phyloP scores from a whole-genome alignment of 2,113 vertebrate species.

The Platanista minor region DNA sequence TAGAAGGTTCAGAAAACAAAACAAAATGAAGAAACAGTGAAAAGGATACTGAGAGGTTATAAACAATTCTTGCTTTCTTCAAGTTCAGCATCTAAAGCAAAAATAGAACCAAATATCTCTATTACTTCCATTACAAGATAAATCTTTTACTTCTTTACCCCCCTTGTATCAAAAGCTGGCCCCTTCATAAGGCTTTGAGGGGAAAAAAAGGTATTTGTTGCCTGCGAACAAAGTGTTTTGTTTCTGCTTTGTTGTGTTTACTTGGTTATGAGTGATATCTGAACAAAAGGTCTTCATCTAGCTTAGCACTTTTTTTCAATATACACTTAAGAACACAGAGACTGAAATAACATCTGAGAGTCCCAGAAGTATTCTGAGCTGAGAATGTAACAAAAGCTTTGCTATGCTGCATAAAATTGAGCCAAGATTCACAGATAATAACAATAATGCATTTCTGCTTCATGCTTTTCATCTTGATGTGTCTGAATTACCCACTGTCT shows the following conservation, averaged over 20 bases:
- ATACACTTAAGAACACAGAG: constrained; percentile 39
- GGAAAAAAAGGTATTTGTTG: background rate
- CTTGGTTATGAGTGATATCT: constrained; percentile 49
- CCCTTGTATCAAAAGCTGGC: constrained; percentile 17
- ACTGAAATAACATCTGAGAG: constrained; percentile 70
- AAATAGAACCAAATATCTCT: constrained; percentile 61
- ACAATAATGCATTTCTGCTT: constrained; percentile 56
- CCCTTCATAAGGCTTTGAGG: background rate
- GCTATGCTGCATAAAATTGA: constrained; percentile 62
- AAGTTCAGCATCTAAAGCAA: constrained; percentile 47
- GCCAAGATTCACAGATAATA: constrained; percentile 66
- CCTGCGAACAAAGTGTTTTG: constrained; percentile 46
- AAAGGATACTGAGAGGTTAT: constrained; percentile 7
- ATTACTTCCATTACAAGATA: constrained; percentile 71
- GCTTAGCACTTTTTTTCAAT: constrained; percentile 39
- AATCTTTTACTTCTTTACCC: constrained; percentile 50
- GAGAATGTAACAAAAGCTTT: constrained; percentile 62
- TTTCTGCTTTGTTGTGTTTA: constrained; percentile 54
- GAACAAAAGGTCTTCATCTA: constrained; percentile 52
- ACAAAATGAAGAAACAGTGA: constrained; percentile 17
- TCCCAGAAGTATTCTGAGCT: constrained; percentile 66
- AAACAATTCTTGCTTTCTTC: constrained; percentile 68
- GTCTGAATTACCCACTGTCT: constrained; percentile 56
- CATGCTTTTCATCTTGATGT: constrained; percentile 61
- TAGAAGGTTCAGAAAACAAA: constrained; percentile 46